A percentile compares a stretch with the other conserved stretches of the same genome.
Evolutionary conservation across 1,140 invertebrate genomes (phyloP).

Genomic region (Macrostomum lignano): DNA sequence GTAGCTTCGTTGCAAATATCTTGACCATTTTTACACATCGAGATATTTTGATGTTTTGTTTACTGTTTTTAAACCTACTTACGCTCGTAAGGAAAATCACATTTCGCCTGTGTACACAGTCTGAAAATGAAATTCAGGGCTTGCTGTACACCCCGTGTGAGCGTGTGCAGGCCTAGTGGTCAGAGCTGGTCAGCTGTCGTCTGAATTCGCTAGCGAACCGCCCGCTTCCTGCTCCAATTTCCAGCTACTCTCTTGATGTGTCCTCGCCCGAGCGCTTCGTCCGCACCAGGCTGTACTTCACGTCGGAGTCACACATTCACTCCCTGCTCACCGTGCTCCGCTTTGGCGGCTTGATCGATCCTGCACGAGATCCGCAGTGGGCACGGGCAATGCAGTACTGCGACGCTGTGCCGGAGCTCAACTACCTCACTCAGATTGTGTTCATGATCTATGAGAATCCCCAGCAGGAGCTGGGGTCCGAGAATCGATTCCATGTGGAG

Average conservation of each 20-base stretch:
- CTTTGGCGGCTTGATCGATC: constrained; percentile 65
- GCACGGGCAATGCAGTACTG: constrained; percentile 87
- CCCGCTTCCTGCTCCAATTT: too few species aligned
- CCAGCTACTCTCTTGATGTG: constrained; percentile 85
- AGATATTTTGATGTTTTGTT: too few species aligned
- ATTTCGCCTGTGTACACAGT: too few species aligned
- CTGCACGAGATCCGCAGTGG: constrained; percentile 73
- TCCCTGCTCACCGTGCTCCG: constrained; percentile 74
- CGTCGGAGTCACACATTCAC: constrained; percentile 94
- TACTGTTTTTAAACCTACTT: too few species aligned
- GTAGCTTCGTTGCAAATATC: too few species aligned
- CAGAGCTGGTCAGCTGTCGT: too few species aligned
- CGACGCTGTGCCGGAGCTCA: constrained; percentile 77
- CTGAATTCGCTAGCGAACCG: too few species aligned
- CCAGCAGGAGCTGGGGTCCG: constrained; percentile 3
- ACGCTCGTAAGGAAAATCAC: too few species aligned
- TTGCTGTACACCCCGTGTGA: too few species aligned
- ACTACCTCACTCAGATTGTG: constrained; percentile 96
- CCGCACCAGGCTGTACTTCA: constrained; percentile 80
- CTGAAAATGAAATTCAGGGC: too few species aligned
- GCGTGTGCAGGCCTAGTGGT: too few species aligned
- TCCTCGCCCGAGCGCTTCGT: constrained; percentile 87
- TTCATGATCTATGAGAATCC: constrained; percentile 93
- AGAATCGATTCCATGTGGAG: constrained; percentile 56
- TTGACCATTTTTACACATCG: too few species aligned